phyloP scores from a whole-genome alignment of 2,113 vertebrate genomes.

The Corythoichthys intestinalis region DNA sequence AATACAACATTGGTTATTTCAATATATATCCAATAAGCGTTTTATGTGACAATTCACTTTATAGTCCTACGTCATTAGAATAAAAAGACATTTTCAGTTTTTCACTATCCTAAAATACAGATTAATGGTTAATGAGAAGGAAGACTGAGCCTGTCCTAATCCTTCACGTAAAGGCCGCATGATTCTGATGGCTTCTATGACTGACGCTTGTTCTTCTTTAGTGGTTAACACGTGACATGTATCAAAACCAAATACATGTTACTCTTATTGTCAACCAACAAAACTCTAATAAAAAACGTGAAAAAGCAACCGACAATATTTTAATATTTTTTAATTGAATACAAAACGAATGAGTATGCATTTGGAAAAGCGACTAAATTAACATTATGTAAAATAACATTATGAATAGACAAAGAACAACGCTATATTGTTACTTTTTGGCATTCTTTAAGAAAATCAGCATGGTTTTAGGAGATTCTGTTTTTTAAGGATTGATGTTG shows the following conservation, averaged over 20 bases:
- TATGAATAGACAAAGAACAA: neutral
- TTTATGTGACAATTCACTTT: constrained; percentile 22
- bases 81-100: constrained; percentile 41
- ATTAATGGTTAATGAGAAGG: constrained; percentile 58
- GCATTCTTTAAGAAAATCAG: neutral
- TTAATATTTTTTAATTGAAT: neutral
- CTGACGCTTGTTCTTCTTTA: neutral
- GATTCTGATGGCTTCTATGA: constrained; percentile 14
- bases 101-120: constrained; percentile 31
- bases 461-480: neutral
- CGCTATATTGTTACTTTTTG: neutral
- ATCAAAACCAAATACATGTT: neutral
- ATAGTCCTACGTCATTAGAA: constrained; percentile 17
- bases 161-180: constrained; percentile 50
- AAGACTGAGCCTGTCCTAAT: constrained; percentile 60
- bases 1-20: neutral
- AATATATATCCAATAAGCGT: neutral
- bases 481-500: neutral
- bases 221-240: neutral
- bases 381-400: neutral
- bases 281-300: neutral
- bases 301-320: neutral
- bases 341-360: no score
- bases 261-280: neutral
- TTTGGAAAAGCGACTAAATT: no score